phyloP scores from a whole-genome alignment of 2,888 invertebrate species.

The Synergus gifuensis region DNA sequence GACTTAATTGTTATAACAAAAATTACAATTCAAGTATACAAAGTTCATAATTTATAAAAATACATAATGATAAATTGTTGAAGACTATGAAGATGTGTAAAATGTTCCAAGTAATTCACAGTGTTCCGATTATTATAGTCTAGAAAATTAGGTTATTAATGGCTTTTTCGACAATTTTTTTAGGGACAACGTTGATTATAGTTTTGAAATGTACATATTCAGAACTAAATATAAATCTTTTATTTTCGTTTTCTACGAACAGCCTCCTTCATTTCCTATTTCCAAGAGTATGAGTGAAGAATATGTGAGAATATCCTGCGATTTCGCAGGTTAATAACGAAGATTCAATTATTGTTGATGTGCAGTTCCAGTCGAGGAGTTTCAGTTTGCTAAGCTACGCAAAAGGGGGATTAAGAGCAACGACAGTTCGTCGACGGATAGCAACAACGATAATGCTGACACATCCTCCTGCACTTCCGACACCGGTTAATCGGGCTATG shows the following conservation, averaged over 20 bases:
- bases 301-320: conserved; percentile 48
- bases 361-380: conserved; percentile 76
- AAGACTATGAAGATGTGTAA: not conserved
- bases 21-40: not conserved
- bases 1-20: not conserved
- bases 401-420: conserved; percentile 74
- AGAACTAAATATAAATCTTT: conserved; percentile 59
- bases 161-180: conserved; percentile 13
- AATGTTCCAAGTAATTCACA: not conserved
- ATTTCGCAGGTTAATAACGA: conserved; percentile 55
- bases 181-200: conserved; percentile 19
- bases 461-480: conserved; percentile 74
- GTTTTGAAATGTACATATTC: conserved; percentile 41
- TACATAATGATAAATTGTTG: not conserved
- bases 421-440: conserved; percentile 76
- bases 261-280: conserved; percentile 53
- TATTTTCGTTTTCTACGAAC: conserved; percentile 55
- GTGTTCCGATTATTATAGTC: conserved; percentile 18
- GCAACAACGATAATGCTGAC: conserved; percentile 74
- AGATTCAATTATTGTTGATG: conserved; percentile 65
- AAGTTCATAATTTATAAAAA: not conserved
- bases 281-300: conserved; percentile 42
- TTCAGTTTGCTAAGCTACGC: conserved; percentile 76
- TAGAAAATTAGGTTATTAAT: not conserved
- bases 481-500: conserved; percentile 63